A percentile compares a stretch with the other conserved stretches of the same genome.
Conservation (phyloP, 2,797 vertebrate genomes). For the Salmo trutta region DNA sequence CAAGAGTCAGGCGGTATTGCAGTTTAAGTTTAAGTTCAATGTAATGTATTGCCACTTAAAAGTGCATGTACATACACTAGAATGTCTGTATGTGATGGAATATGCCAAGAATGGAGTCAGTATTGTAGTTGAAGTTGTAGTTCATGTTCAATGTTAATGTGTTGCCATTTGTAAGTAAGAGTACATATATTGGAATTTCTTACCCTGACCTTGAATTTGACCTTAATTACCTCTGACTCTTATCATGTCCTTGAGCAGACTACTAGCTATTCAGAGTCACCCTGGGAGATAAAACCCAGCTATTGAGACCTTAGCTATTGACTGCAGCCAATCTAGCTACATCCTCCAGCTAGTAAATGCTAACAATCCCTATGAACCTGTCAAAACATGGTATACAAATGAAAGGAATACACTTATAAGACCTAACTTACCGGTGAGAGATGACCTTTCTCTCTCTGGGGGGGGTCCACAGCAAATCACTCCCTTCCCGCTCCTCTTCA, state of each 20-base stretch:
- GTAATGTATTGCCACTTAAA: too few species aligned
- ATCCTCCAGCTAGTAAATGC: background rate
- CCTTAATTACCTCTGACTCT: background rate
- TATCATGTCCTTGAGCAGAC: background rate
- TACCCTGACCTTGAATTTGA: background rate
- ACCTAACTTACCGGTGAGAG: background rate
- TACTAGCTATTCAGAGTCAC: too few species aligned
- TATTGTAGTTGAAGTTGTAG: too few species aligned
- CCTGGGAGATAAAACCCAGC: background rate
- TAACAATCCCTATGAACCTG: constrained; percentile 20
- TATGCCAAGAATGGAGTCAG: too few species aligned
- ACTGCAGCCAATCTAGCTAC: background rate
- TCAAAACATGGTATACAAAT: constrained; percentile 40
- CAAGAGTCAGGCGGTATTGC: background rate
- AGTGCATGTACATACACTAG: background rate
- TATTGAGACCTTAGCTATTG: background rate
- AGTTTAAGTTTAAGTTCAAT: too few species aligned
- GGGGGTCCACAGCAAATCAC: background rate
- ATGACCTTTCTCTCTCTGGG: background rate
- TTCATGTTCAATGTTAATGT: too few species aligned
- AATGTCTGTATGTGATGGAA: background rate
- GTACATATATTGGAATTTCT: too few species aligned
- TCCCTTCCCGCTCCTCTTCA: too few species aligned
- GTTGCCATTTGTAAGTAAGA: too few species aligned
- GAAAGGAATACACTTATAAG: constrained; percentile 3